phyloP scores from a whole-genome alignment of 2,888 invertebrate species.

The Lithodes maja region DNA sequence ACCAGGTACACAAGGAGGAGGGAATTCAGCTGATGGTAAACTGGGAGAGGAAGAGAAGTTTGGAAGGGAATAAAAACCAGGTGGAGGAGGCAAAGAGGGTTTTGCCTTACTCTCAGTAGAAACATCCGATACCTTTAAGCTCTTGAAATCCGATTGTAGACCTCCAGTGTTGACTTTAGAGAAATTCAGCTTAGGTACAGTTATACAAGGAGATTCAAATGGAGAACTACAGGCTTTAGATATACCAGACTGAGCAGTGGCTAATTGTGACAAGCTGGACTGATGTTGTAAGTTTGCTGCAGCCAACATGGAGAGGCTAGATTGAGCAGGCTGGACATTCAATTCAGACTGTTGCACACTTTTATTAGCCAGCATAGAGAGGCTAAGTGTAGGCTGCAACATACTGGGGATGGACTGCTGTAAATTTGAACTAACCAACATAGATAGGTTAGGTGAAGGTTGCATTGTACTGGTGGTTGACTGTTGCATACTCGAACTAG shows the following conservation, averaged over 20 bases:
- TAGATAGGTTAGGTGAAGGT: background rate
- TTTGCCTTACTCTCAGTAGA: background rate
- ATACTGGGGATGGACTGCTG: too few species aligned
- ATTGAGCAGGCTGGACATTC: background rate
- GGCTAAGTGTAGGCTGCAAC: too few species aligned
- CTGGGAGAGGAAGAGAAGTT: background rate
- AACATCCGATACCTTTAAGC: background rate
- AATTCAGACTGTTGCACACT: background rate
- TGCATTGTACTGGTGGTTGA: background rate
- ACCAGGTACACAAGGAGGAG: background rate
- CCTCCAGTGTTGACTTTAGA: background rate
- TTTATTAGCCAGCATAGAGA: too few species aligned
- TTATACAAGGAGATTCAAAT: background rate
- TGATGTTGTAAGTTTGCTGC: background rate
- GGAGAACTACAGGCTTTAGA: background rate
- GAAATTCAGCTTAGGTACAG: constrained; percentile 1
- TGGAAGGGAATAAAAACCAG: background rate
- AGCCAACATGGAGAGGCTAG: background rate
- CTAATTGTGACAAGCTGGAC: background rate
- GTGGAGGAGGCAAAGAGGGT: background rate
- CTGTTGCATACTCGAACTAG: too few species aligned
- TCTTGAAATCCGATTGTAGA: background rate
- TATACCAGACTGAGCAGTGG: background rate
- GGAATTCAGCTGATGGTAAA: background rate
- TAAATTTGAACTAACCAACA: too few species aligned